These are phyloP conservation scores for Lagopus muta DNA, from an alignment of 2,113 vertebrate species.

Conservation along the genomic window DNA sequence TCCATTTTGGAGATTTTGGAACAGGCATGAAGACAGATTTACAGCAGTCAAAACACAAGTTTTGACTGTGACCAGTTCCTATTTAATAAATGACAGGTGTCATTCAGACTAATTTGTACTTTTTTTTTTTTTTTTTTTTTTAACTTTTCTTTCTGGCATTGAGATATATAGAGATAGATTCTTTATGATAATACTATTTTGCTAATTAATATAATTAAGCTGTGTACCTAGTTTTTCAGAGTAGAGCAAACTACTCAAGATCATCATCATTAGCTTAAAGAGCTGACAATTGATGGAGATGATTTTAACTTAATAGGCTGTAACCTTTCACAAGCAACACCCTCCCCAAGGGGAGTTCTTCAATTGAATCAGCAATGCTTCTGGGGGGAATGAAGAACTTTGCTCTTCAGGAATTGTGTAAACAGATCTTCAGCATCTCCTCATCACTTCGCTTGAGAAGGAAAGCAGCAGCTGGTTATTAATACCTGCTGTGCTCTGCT, in stretches of 20 bases:
- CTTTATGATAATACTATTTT: slow-evolving; percentile 60
- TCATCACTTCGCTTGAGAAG: not conserved
- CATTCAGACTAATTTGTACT: not conserved
- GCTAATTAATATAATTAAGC: slow-evolving; percentile 71
- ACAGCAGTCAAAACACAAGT: not conserved
- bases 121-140: not conserved
- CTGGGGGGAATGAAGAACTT: slow-evolving; percentile 27
- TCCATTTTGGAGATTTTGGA: not conserved
- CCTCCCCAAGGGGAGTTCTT: slow-evolving; percentile 8
- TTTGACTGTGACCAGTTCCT: not conserved
- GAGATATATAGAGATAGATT: slow-evolving; percentile 17
- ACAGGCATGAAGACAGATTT: not conserved
- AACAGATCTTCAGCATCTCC: slow-evolving; percentile 50
- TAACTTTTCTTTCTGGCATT: not conserved
- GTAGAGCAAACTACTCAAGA: slow-evolving; percentile 51
- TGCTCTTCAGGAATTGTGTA: slow-evolving; percentile 31
- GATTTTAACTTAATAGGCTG: slow-evolving; percentile 61
- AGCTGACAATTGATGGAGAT: slow-evolving; percentile 64
- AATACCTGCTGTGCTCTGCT: slow-evolving; percentile 52
- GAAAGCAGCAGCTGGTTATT: slow-evolving; percentile 54
- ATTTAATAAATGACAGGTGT: not conserved
- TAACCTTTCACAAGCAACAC: slow-evolving; percentile 48
- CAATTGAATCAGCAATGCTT: slow-evolving; percentile 63
- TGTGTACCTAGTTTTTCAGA: slow-evolving; percentile 61
- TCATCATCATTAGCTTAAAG: slow-evolving; percentile 73